Percentiles rank a stretch among this genome's conserved stretches.
phyloP scores from a whole-genome alignment of 2,113 vertebrate genomes.

The Ameiurus melas region DNA sequence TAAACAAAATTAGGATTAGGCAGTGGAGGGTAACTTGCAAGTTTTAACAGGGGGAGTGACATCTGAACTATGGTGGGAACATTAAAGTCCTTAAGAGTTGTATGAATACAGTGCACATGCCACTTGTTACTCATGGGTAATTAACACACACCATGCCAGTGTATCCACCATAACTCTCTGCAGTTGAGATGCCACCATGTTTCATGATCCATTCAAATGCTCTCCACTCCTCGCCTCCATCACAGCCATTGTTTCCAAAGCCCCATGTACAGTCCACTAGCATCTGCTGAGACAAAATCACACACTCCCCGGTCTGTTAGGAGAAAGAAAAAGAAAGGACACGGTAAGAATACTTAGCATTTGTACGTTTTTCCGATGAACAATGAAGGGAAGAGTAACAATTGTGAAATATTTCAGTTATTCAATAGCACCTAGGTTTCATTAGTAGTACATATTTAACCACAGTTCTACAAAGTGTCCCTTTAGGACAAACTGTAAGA shows the following conservation, averaged over 20 bases:
- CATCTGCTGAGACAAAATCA: conserved; percentile 81
- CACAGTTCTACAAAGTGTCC: background rate
- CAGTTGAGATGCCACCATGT: conserved; percentile 79
- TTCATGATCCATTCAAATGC: conserved; percentile 82
- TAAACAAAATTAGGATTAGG: too few species aligned
- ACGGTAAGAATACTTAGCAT: background rate
- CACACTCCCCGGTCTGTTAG: conserved; percentile 70
- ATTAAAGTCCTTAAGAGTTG: background rate
- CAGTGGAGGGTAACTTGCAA: background rate
- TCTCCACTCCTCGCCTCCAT: conserved; percentile 79
- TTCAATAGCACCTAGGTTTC: too few species aligned
- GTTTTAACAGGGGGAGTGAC: background rate
- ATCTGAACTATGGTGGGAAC: background rate
- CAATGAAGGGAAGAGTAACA: background rate
- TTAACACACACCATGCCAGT: conserved; percentile 71
- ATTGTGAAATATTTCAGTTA: background rate
- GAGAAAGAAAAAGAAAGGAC: background rate
- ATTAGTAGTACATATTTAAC: background rate
- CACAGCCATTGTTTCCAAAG: conserved; percentile 81
- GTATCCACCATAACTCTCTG: conserved; percentile 75
- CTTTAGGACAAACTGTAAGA: background rate
- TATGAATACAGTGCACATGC: background rate
- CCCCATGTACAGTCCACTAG: conserved; percentile 83
- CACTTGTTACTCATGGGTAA: background rate
- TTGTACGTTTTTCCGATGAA: background rate